These are phyloP conservation scores for Drosophila infuscata DNA, from an alignment of 2,888 invertebrate genomes.

Conservation along the genomic window DNA sequence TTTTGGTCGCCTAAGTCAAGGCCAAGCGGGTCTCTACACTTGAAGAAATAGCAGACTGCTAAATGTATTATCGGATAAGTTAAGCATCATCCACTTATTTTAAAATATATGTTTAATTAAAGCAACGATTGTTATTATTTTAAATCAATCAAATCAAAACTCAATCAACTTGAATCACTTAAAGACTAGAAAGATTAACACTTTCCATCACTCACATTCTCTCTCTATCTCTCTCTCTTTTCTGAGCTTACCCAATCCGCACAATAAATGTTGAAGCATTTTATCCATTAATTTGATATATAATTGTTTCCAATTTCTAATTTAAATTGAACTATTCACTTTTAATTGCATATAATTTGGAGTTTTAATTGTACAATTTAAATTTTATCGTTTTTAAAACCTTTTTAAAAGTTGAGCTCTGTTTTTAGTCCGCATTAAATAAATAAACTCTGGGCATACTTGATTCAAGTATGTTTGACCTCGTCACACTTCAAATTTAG, in stretches of 20 bases:
- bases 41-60: not conserved
- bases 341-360: not conserved
- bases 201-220: not conserved
- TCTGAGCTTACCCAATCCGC: no score
- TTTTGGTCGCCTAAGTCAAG: conserved; percentile 41
- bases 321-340: not conserved
- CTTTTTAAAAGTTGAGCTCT: rapidly evolving
- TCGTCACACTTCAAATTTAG: not conserved
- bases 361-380: not conserved
- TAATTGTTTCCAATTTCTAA: no score
- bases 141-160: not conserved
- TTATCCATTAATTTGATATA: no score
- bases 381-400: not conserved
- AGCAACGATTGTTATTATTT: not conserved
- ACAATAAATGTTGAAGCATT: no score
- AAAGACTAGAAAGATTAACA: not conserved
- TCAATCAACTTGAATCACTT: not conserved
- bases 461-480: not conserved
- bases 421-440: not conserved
- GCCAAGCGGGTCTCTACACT: conserved; percentile 33
- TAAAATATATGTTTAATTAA: not conserved
- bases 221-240: not conserved
- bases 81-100: not conserved
- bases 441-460: not conserved
- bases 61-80: not conserved